Base-by-base conservation (phyloP, 2,797 vertebrate genomes). In the Smutsia temminckii region DNA sequence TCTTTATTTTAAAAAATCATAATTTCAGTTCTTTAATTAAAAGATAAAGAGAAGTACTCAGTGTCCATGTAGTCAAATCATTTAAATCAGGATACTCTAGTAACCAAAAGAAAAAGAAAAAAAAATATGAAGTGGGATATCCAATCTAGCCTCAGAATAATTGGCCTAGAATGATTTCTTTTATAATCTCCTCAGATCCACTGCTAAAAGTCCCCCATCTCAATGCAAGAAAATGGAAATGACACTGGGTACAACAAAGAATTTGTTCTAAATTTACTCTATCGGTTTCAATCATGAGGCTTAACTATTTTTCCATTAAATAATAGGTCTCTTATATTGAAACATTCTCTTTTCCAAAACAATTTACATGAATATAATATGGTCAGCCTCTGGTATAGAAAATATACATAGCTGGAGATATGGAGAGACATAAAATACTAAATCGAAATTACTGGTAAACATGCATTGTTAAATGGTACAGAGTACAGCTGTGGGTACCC, bases 11-110 rank as follows among this genome's bases (percentile, higher is more conserved):
- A 81, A 95, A 97, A 95, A 97, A 81, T 95, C 75, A 84, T 88
- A 96, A 94, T 90, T 66, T 97, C 95, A 96, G 16, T 95, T 96
- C 85, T 95, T 97, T 96, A 96, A 97, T 96, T 97, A 97, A 97
- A 97, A 97, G 93, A 94, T 89, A 95, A 94, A 97, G 85, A 80
- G 95, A 94, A 89, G 66, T 95, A 90, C 32, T 81, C 84, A 89
- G 2, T 86, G 75, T 71, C 59, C 89, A 78, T 88, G 66, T 93
- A 87, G 89, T 95, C 88, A 96, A 95, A 95, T 93, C 78, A 81
- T 46, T 93, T 66, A 51, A 72, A 89, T 96, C 83, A 77, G 74
- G 57, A 92, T 85, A 87, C 89, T 88, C 83, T 91, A 88, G 86
- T 81, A 91, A 91, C 34, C 14, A 74, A n/a, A 49, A 64, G 42